phyloP scores from a whole-genome alignment of 2,888 invertebrate genomes.

The Dynastes hyllus region DNA sequence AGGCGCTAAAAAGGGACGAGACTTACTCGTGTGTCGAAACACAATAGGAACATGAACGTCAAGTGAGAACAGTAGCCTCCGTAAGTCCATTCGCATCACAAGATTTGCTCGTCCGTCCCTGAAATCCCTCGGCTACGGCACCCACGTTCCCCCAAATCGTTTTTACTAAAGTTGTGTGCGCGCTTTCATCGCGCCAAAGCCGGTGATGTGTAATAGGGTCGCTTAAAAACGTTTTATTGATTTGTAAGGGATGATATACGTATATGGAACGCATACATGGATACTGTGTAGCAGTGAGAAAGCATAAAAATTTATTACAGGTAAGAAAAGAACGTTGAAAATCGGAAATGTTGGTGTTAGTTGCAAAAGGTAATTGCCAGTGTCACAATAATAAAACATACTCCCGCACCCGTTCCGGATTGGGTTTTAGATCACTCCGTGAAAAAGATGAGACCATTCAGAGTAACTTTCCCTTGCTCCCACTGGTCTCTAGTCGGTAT shows the following conservation, averaged over 20 bases:
- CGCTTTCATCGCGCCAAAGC: neutral
- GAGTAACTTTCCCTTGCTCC: no score
- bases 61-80: slow-evolving; percentile 58
- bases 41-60: slow-evolving; percentile 53
- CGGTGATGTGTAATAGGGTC: neutral
- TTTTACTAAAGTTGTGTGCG: slow-evolving; percentile 4
- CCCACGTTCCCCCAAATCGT: slow-evolving; percentile 19
- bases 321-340: no score
- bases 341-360: no score
- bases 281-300: no score
- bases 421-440: no score
- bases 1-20: slow-evolving; percentile 12
- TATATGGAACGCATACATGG: no score
- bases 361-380: no score
- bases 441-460: no score
- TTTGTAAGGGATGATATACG: neutral
- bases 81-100: slow-evolving; percentile 55
- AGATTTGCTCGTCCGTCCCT: slow-evolving; percentile 55
- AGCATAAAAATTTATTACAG: no score
- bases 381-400: no score
- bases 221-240: slow-evolving; percentile 17
- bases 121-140: slow-evolving; percentile 53
- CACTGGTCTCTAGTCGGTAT: no score
- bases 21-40: slow-evolving; percentile 39
- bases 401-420: no score